Evolutionary conservation across 2,888 invertebrate genomes (phyloP).

Genomic region (Acronicta leporina): DNA sequence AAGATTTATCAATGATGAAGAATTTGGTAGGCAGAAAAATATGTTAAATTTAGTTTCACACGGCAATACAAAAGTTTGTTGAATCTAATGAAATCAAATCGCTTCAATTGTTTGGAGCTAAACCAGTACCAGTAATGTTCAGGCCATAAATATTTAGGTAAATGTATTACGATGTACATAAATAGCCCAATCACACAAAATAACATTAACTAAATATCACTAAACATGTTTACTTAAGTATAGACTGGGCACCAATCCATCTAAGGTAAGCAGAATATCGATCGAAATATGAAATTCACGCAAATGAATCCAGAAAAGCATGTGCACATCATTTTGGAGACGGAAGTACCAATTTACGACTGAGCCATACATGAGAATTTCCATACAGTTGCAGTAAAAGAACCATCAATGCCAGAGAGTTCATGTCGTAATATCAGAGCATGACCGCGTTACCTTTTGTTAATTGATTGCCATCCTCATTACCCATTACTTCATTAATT

Average conservation of each 20-base stretch:
- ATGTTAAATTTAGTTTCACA: constrained; percentile 12
- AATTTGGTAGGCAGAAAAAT: constrained; percentile 6
- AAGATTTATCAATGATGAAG: neutral
- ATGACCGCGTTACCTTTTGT: constrained; percentile 63
- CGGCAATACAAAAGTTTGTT: constrained; percentile 18
- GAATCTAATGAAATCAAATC: constrained; percentile 15
- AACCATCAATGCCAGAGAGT: constrained; percentile 44
- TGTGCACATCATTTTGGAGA: constrained; percentile 33
- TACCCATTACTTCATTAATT: constrained; percentile 48
- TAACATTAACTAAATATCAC: constrained; percentile 37
- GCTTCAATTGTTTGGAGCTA: constrained; percentile 18
- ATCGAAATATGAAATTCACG: constrained; percentile 38
- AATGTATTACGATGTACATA: constrained; percentile 28
- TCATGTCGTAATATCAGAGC: constrained; percentile 53
- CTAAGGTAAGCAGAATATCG: constrained; percentile 38
- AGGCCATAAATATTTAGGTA: constrained; percentile 13
- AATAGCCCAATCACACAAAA: constrained; percentile 16
- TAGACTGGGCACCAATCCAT: constrained; percentile 43
- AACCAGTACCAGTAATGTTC: constrained; percentile 23
- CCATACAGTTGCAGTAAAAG: constrained; percentile 26
- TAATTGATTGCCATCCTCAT: constrained; percentile 54
- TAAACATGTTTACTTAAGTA: constrained; percentile 48
- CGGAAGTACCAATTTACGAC: constrained; percentile 39
- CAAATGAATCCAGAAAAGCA: constrained; percentile 39
- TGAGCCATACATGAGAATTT: constrained; percentile 20